phyloP scores from a whole-genome alignment of 2,113 vertebrate genomes.

The Gymnarchus niloticus region DNA sequence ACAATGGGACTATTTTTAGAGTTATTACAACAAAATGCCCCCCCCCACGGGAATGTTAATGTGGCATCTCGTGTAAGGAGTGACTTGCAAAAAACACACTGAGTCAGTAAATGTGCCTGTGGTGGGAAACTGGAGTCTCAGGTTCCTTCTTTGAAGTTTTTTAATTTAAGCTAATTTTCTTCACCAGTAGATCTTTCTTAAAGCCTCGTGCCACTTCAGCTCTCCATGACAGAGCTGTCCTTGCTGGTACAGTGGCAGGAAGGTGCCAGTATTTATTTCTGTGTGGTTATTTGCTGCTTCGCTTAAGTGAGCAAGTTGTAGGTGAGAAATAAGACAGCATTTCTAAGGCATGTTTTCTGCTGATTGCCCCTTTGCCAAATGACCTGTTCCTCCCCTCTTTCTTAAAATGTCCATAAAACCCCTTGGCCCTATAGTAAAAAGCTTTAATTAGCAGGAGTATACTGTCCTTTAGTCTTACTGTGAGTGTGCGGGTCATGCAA shows the following conservation, averaged over 20 bases:
- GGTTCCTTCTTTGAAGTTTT: neutral
- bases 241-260: neutral
- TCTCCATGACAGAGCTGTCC: neutral
- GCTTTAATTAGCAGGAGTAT: neutral
- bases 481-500: neutral
- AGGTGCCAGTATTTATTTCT: slow-evolving; percentile 14
- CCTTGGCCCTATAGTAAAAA: neutral
- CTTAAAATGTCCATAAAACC: neutral
- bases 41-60: neutral
- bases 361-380: too few species aligned
- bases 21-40: slow-evolving; percentile 3
- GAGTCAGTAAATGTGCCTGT: neutral
- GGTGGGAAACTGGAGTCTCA: neutral
- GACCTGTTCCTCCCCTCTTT: neutral
- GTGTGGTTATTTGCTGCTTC: neutral
- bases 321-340: neutral
- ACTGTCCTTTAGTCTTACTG: neutral
- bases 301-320: neutral
- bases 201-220: neutral
- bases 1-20: slow-evolving; percentile 6
- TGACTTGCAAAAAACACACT: neutral
- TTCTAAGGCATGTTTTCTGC: too few species aligned
- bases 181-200: neutral
- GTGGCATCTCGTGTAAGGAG: neutral
- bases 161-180: neutral